These are phyloP conservation scores for Pollachius pollachius DNA, from an alignment of 2,113 vertebrate genomes.

Conservation along the genomic window DNA sequence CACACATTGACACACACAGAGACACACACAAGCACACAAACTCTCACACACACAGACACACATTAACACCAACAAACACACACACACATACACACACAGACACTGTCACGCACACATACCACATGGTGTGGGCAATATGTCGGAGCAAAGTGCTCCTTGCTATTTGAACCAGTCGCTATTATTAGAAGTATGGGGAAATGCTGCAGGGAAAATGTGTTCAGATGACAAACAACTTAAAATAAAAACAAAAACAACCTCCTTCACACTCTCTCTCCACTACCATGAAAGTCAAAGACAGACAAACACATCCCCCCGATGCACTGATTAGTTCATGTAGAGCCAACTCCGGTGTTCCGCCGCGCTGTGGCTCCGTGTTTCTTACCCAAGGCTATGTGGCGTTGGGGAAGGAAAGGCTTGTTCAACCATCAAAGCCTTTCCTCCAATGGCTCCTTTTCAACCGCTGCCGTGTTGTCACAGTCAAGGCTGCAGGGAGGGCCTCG, in stretches of 20 bases:
- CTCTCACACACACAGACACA: neutral
- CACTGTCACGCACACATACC: slow-evolving; percentile 50
- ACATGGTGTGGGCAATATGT: slow-evolving; percentile 78
- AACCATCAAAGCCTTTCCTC: slow-evolving; percentile 4
- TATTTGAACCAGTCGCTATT: slow-evolving; percentile 76
- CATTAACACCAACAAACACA: slow-evolving; percentile 21
- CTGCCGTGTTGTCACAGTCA: slow-evolving; percentile 37
- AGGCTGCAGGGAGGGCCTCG: slow-evolving; percentile 41
- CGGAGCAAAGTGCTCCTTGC: slow-evolving; percentile 74
- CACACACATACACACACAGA: slow-evolving; percentile 31
- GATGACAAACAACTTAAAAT: slow-evolving; percentile 63
- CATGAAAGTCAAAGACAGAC: slow-evolving; percentile 69
- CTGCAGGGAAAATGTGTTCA: slow-evolving; percentile 64
- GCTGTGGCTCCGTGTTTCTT: slow-evolving; percentile 53
- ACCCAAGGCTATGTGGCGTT: slow-evolving; percentile 63
- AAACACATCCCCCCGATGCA: slow-evolving; percentile 57
- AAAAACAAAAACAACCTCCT: no score
- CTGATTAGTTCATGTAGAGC: slow-evolving; percentile 71
- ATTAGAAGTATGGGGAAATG: slow-evolving; percentile 65
- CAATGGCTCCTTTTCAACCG: slow-evolving; percentile 40
- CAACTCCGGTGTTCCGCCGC: slow-evolving; percentile 55
- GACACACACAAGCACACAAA: slow-evolving; percentile 8
- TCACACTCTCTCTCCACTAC: slow-evolving; percentile 25
- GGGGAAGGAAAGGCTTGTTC: slow-evolving; percentile 43
- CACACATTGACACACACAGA: slow-evolving; percentile 9